phyloP scores from a whole-genome alignment of 2,113 vertebrate genomes.

The Tyrannus savana region DNA sequence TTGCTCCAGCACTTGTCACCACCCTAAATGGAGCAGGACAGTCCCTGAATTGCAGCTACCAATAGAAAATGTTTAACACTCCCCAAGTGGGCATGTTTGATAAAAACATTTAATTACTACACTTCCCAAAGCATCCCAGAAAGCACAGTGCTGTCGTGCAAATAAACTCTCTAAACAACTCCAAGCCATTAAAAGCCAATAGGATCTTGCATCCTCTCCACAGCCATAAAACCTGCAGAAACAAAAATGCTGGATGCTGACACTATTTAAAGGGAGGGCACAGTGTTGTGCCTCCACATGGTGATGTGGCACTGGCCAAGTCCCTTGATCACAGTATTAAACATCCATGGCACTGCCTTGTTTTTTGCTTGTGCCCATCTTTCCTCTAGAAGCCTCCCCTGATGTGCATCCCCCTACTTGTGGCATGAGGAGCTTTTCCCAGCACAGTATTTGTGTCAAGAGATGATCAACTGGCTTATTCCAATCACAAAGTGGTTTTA shows the following conservation, averaged over 20 bases:
- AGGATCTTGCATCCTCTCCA: neutral
- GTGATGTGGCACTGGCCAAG: neutral
- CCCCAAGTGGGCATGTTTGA: neutral
- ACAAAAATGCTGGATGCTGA: neutral
- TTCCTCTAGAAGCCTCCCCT: neutral
- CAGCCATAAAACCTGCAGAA: neutral
- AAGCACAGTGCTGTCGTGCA: neutral
- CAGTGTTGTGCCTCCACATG: neutral
- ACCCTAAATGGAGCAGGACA: neutral
- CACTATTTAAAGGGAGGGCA: neutral
- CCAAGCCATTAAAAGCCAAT: neutral
- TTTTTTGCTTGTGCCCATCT: neutral
- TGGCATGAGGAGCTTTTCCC: neutral
- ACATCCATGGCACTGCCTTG: fast-evolving
- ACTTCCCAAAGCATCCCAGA: neutral
- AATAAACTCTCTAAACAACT: neutral
- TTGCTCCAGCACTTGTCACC: neutral
- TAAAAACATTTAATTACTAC: neutral
- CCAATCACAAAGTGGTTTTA: slow-evolving; percentile 1
- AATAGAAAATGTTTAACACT: neutral
- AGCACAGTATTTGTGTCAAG: neutral
- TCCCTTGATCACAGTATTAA: fast-evolving
- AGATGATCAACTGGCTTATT: neutral
- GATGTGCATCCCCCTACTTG: no score
- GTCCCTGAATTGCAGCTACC: neutral